Conservation (phyloP, 2,113 vertebrate species). For the Smithornis capensis region DNA sequence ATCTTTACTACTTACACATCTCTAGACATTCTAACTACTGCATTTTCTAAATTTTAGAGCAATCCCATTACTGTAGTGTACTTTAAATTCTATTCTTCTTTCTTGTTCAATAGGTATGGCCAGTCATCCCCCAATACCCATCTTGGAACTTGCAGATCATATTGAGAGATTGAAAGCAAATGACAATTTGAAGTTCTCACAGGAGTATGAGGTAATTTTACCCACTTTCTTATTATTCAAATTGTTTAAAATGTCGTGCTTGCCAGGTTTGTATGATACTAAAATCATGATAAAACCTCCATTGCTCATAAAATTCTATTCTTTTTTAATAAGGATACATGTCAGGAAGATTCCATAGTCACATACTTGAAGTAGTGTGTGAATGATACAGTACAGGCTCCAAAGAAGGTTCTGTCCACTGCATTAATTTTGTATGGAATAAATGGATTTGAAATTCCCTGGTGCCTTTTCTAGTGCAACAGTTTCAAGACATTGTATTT, state of each 20-base stretch:
- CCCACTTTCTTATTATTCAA: not conserved
- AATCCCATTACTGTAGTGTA: not conserved
- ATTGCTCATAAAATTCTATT: not conserved
- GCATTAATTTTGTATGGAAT: not conserved
- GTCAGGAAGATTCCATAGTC: not conserved
- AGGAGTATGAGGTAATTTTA: slow-evolving; percentile 92
- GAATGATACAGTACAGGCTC: not conserved
- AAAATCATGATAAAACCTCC: not conserved
- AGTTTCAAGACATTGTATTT: not conserved
- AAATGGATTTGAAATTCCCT: not conserved
- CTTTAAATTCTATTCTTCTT: slow-evolving; percentile 46
- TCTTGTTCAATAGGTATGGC: slow-evolving; percentile 90
- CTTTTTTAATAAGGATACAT: not conserved
- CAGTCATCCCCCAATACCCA: slow-evolving; percentile 94
- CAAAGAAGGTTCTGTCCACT: not conserved
- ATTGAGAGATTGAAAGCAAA: slow-evolving; percentile 97
- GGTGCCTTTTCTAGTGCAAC: not conserved
- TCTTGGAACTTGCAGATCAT: slow-evolving; percentile 95
- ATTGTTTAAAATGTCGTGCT: not conserved
- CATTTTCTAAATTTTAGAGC: slow-evolving; percentile 61
- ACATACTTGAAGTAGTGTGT: not conserved
- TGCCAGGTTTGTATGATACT: not conserved
- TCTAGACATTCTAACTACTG: slow-evolving; percentile 76
- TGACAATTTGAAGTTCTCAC: slow-evolving; percentile 98
- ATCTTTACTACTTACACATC: slow-evolving; percentile 83